Percentiles rank a stretch among this genome's conserved stretches.
Conservation (phyloP, 2,888 invertebrate species). For the Campaea margaritaria region DNA sequence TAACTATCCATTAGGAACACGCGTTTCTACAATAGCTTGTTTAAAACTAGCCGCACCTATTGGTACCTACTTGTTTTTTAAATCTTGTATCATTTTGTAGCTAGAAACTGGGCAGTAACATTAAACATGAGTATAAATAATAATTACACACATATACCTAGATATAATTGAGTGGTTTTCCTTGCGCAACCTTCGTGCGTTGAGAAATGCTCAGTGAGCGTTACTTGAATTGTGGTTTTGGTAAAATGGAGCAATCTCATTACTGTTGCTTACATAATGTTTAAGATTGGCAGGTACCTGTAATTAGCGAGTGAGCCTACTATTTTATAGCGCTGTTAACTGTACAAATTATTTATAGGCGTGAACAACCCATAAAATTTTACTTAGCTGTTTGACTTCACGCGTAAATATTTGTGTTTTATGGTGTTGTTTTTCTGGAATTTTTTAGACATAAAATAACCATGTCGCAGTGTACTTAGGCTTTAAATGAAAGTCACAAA, state of each 20-base stretch:
- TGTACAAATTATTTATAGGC: conserved; percentile 10
- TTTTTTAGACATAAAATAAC: no score
- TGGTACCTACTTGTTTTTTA: background rate
- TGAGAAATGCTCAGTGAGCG: conserved; percentile 40
- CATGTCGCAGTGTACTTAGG: no score
- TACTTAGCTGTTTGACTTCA: no score
- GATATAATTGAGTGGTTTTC: conserved; percentile 38
- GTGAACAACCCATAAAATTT: conserved; percentile 9
- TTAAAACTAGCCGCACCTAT: no score
- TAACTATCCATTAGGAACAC: no score
- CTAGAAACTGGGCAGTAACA: conserved; percentile 16
- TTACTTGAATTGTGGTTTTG: conserved; percentile 38
- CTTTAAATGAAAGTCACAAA: no score
- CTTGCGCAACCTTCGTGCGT: conserved; percentile 40
- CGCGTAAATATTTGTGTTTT: no score
- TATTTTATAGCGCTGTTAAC: conserved; percentile 10
- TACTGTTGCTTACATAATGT: conserved; percentile 28
- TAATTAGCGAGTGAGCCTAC: conserved; percentile 20
- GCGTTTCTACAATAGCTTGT: no score
- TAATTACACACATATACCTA: conserved; percentile 24
- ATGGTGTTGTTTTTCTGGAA: no score
- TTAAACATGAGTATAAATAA: conserved; percentile 9
- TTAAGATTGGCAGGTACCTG: conserved; percentile 11
- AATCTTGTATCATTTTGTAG: background rate
- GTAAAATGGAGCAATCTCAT: conserved; percentile 38